Percentiles rank a stretch among this genome's conserved stretches.
Conservation (phyloP, 2,888 invertebrate species). For the Meiosimyza platycephala region DNA sequence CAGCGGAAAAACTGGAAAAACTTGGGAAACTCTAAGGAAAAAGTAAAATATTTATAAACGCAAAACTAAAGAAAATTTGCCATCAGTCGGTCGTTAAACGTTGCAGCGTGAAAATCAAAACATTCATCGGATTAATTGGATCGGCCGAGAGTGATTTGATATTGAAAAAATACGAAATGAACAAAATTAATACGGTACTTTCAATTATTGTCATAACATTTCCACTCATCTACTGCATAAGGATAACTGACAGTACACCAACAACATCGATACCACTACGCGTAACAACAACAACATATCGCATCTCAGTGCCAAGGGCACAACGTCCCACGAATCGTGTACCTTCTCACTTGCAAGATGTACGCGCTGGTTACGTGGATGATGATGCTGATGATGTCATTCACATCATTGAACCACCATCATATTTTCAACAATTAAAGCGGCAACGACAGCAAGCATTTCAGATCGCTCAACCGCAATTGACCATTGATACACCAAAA, state of each 20-base stretch:
- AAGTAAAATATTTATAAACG: constrained; percentile 24
- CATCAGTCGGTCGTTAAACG: constrained; percentile 10
- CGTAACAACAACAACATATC: neutral
- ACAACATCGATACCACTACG: neutral
- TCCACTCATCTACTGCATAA: neutral
- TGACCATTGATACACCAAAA: neutral
- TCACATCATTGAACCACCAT: constrained; percentile 61
- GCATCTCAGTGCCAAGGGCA: constrained; percentile 48
- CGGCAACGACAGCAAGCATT: constrained; percentile 23
- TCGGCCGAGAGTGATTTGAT: no score
- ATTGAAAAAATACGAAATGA: no score
- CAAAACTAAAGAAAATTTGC: constrained; percentile 22
- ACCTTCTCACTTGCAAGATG: constrained; percentile 54
- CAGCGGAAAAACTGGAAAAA: constrained; percentile 27
- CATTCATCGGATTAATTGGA: no score
- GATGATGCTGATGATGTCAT: constrained; percentile 60
- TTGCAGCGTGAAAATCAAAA: neutral
- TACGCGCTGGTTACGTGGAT: constrained; percentile 52
- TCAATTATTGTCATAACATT: no score
- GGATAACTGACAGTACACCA: constrained; percentile 8
- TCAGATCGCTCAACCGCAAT: neutral
- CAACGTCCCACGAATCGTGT: constrained; percentile 50
- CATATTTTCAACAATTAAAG: constrained; percentile 57
- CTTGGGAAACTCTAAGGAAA: constrained; percentile 24
- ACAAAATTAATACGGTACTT: no score